Base-by-base conservation (phyloP, 2,888 invertebrate species). In the Nephrotoma guestfalica region DNA sequence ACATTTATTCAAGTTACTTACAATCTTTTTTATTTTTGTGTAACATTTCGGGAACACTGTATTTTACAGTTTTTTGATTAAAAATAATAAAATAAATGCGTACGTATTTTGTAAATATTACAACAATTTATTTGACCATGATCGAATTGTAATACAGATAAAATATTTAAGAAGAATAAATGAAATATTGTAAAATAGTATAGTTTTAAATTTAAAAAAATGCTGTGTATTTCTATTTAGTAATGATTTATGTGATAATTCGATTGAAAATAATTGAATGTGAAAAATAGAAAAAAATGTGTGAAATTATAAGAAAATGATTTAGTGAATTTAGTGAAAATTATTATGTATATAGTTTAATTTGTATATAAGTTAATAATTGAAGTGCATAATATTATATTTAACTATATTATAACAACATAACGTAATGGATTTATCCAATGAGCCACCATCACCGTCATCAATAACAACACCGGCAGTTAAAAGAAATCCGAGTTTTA, bases 401-500 rank as follows among this genome's bases (percentile, higher is more conserved):
- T 71, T 71, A 71, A 30, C 9, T 43, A 11, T 45, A 45, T 18
- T 43, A 11, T 45, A 45, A 42, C 7, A 15, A 18, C 30, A 45
- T 18, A 18, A 42, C 6, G 40, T n/a, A 40, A 86, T 86, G 51
- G 51, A 86, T 40, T 86, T 47, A 47, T 13, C 18, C 6, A 47
- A 86, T 11, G 51, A 47, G 71, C 71, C 51, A 51, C 51, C 51
- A 51, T 51, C 51, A 86, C 18, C 86, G 41, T 86, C 51, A 86
- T 30, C 30, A 30, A 40, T 86, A 5, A 13, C 45, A 40, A 45
- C 51, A 40, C 47, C 86, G 47, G 45, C 45, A 47, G 90, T 91
- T 86, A 90, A 91, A 85, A 89, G 91, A 84, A 91, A 90, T 89
- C 90, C 91, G 83, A 91, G 91, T 88, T 90, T 91, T 84, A 91